Conservation (phyloP, 2,113 vertebrate genomes). For the Phylloscopus whistleri region DNA sequence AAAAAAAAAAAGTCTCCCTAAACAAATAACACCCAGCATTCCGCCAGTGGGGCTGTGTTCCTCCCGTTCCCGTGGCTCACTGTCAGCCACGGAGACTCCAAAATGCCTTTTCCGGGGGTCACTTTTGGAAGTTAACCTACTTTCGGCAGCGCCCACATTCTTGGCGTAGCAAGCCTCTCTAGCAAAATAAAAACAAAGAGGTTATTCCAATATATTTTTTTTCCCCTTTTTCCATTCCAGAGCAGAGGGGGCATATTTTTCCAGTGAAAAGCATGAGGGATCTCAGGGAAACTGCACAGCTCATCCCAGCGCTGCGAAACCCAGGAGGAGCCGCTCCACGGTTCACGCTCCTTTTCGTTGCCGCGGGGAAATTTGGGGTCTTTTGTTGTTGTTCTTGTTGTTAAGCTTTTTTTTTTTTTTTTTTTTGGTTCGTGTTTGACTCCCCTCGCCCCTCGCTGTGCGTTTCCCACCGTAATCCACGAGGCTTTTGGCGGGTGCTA, state of each 20-base stretch:
- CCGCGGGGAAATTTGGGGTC: not conserved
- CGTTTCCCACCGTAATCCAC: slow-evolving; percentile 20
- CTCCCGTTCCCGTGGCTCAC: not conserved
- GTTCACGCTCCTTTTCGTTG: not conserved
- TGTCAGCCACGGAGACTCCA: not conserved
- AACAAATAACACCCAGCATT: not conserved
- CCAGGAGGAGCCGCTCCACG: not conserved
- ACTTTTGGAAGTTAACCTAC: not conserved
- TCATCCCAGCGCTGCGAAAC: not conserved
- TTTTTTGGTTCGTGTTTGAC: not conserved
- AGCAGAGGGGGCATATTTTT: not conserved
- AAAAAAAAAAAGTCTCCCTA: not conserved
- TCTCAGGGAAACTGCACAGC: not conserved
- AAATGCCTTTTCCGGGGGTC: not conserved
- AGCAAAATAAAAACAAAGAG: not conserved
- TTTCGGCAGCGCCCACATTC: not conserved
- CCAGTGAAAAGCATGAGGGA: not conserved
- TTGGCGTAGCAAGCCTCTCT: not conserved
- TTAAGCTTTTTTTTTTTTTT: not conserved
- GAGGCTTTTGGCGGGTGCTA: slow-evolving; percentile 16
- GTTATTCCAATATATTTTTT: not conserved
- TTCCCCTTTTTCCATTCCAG: not conserved
- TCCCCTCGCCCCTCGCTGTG: not conserved
- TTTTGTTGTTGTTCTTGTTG: not conserved
- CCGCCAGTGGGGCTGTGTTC: not conserved